Base-by-base conservation (phyloP, 2,888 invertebrate species). In the Acronicta leporina region DNA sequence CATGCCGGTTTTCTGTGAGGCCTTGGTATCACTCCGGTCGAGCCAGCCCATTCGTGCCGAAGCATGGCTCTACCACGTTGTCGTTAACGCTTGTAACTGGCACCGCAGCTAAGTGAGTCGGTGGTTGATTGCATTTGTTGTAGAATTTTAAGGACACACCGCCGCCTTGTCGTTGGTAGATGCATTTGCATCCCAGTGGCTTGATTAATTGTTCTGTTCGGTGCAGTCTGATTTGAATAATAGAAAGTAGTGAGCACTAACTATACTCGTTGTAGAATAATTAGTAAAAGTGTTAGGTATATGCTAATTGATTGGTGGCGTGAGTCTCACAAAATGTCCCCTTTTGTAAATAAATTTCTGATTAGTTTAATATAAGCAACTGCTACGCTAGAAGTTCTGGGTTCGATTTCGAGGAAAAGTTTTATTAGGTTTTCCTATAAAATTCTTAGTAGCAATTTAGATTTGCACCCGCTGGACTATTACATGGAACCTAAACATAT, bases 81-180 rank as follows among this genome's bases (percentile, higher is more conserved):
- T 35, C 59, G 62, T 57, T 52, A 0, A 13, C 49, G 16, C 50
- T 47, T 45, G 44, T 20, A 20, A 0, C 45, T 56, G 51, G 14
- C 14, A 0, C 8, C 13, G 25, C 9, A 8, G 33, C n/a, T 20
- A 15, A 20, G 50, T 44, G 71, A 69, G 79, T 64, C 73, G 77
- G 67, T 79, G 77, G 83, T 83, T 87, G 87, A 89, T 87, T 87
- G 85, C 86, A 80, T 87, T 84, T 82, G 84, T 80, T 76, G 77
- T 77, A 73, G 84, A 85, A 84, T 87, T 88, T 87, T 85, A 86
- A 87, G 86, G 83, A 81, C 79, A 75, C 73, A 78, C 66, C 71
- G 41, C 35, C 57, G 13, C 38, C 45, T 76, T 77, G 75, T 77
- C 73, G 77, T 71, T 79, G 72, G 77, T 79, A 79, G 81, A 80